Percentiles rank a stretch among this genome's conserved stretches.
Evolutionary conservation across 2,113 vertebrate genomes (phyloP).

Genomic region (Oreotragus oreotragus): DNA sequence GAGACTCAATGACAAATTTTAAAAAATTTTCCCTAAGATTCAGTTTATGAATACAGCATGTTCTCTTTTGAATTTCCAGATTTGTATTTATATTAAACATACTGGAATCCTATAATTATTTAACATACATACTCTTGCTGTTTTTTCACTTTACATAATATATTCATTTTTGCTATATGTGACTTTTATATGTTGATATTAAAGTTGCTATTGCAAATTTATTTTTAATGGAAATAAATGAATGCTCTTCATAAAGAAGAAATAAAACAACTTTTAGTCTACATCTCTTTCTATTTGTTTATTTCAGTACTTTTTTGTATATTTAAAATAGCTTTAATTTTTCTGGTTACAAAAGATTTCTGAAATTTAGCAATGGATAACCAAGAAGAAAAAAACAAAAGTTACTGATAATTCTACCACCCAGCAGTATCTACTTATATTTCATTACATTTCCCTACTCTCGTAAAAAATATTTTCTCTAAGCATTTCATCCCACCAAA

Average conservation of each 20-base stretch:
- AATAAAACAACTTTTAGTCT: slow-evolving; percentile 5
- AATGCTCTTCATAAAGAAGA: not conserved
- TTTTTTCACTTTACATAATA: not conserved
- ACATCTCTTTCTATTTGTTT: not conserved
- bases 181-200: not conserved
- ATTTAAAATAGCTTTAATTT: slow-evolving; percentile 8
- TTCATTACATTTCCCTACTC: not conserved
- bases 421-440: not conserved
- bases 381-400: not conserved
- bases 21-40: not conserved
- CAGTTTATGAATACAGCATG: not conserved
- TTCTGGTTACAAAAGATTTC: not conserved
- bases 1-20: not conserved
- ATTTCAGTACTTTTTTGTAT: not conserved
- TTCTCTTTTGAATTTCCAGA: not conserved
- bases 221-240: not conserved
- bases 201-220: not conserved
- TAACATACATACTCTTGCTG: not conserved
- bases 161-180: not conserved
- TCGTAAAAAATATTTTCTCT: not conserved
- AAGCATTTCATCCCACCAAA: not conserved
- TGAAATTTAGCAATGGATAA: not conserved
- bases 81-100: not conserved
- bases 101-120: not conserved
- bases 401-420: not conserved